A percentile compares a stretch with the other conserved stretches of the same genome.
These are phyloP conservation scores for Macrocentrus cingulum DNA, from an alignment of 1,140 invertebrate species.

Conservation along the genomic window DNA sequence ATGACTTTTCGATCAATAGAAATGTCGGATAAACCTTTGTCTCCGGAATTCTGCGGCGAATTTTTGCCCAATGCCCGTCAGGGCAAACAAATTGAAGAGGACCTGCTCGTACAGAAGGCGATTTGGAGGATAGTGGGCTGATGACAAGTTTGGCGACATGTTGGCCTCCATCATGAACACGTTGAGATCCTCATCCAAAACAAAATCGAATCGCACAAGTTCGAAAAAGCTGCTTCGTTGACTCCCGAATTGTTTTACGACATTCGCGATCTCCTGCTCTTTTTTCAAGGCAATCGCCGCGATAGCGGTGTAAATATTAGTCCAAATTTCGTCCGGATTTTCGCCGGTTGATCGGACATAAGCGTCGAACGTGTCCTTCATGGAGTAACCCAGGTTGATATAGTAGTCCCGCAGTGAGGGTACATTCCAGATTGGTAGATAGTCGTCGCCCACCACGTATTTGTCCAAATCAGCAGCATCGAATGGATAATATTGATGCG, in stretches of 20 bases:
- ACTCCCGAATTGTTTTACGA: constrained; percentile 53
- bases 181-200: constrained; percentile 85
- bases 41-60: constrained; percentile 48
- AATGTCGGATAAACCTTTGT: constrained; percentile 44
- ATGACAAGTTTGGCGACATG: constrained; percentile 97
- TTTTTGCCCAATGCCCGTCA: constrained; percentile 75
- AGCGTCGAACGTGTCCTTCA: constrained; percentile 85
- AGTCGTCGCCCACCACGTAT: constrained; percentile 94
- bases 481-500: constrained; percentile 91
- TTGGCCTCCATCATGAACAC: constrained; percentile 94
- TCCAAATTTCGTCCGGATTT: constrained; percentile 78
- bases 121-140: constrained; percentile 88
- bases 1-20: constrained; percentile 7
- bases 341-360: constrained; percentile 72
- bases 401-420: constrained; percentile 81
- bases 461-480: constrained; percentile 79
- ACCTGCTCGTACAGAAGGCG: constrained; percentile 90
- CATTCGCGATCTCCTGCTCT: constrained; percentile 68
- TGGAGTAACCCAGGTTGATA: constrained; percentile 74
- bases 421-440: constrained; percentile 91
- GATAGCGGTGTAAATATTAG: constrained; percentile 79
- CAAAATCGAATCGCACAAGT: constrained; percentile 91
- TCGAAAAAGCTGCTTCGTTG: constrained; percentile 83
- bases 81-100: constrained; percentile 79
- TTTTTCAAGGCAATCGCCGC: constrained; percentile 73